Conservation (phyloP, 2,888 invertebrate genomes). For the Cecidostiba fungosa region DNA sequence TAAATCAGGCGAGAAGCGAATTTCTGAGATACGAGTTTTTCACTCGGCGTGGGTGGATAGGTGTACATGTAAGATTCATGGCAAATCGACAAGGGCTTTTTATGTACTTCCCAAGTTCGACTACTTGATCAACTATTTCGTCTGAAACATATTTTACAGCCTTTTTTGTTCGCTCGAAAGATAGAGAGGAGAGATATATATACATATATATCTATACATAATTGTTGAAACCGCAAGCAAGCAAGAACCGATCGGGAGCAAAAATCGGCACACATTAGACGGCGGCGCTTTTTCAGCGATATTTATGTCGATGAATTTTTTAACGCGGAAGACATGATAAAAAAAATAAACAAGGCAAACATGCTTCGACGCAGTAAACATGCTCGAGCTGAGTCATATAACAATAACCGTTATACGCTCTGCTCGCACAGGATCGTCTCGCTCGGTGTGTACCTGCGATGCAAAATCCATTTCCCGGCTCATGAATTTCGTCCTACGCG, state of each 20-base stretch:
- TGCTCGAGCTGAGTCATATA: conserved; percentile 11
- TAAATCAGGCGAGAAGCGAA: background rate
- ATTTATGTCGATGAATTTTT: conserved; percentile 30
- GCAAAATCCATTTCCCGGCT: conserved; percentile 43
- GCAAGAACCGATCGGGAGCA: background rate
- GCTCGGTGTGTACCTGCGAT: conserved; percentile 9
- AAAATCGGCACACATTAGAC: background rate
- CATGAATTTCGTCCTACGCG: conserved; percentile 30
- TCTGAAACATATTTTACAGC: background rate
- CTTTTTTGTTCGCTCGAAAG: background rate
- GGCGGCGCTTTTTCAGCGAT: background rate
- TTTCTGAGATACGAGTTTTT: background rate
- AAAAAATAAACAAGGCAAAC: conserved; percentile 20
- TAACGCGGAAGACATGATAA: background rate
- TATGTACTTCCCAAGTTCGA: background rate
- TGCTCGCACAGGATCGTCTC: background rate
- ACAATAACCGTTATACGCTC: conserved; percentile 13
- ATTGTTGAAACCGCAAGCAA: background rate
- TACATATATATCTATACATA: no score
- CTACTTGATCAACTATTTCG: no score
- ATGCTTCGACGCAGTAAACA: conserved; percentile 8
- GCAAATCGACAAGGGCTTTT: no score
- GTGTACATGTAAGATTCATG: background rate
- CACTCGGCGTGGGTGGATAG: background rate
- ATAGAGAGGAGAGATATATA: no score